A percentile compares a stretch with the other conserved stretches of the same genome.
These are phyloP conservation scores for Tetramorium parvispinum DNA, from an alignment of 1,140 invertebrate species.

Conservation along the genomic window DNA sequence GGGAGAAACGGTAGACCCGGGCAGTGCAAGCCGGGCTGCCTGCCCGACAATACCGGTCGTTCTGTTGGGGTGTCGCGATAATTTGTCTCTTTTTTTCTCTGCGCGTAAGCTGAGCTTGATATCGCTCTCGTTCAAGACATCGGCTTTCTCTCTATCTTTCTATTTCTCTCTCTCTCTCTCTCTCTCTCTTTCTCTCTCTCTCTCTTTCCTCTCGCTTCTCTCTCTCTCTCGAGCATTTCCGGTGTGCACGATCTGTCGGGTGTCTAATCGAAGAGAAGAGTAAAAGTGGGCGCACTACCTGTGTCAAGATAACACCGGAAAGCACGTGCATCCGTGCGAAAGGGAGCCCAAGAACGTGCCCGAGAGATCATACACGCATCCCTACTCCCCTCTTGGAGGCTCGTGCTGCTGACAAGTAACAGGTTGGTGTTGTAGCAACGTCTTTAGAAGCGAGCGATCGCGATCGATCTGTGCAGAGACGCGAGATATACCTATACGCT, in stretches of 20 bases:
- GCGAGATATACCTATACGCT: no score
- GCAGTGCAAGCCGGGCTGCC: slow-evolving; percentile 85
- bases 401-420: slow-evolving; percentile 80
- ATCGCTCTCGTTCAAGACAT: background rate
- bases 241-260: background rate
- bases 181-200: background rate
- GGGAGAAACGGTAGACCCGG: slow-evolving; percentile 83
- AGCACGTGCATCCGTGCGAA: slow-evolving; percentile 59
- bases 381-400: slow-evolving; percentile 61
- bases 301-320: slow-evolving; percentile 29
- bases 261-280: background rate
- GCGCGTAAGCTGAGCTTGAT: background rate
- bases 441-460: slow-evolving; percentile 38
- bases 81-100: slow-evolving; percentile 43
- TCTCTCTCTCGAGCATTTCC: background rate
- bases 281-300: slow-evolving; percentile 21
- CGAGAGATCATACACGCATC: slow-evolving; percentile 69
- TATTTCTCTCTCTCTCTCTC: background rate
- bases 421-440: slow-evolving; percentile 82
- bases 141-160: background rate
- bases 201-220: background rate
- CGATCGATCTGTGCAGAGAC: background rate
- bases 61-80: slow-evolving; percentile 54
- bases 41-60: slow-evolving; percentile 82
- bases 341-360: slow-evolving; percentile 56